Percentiles rank a stretch among this genome's conserved stretches.
phyloP scores from a whole-genome alignment of 2,888 invertebrate species.

The Ectemnius continuus region DNA sequence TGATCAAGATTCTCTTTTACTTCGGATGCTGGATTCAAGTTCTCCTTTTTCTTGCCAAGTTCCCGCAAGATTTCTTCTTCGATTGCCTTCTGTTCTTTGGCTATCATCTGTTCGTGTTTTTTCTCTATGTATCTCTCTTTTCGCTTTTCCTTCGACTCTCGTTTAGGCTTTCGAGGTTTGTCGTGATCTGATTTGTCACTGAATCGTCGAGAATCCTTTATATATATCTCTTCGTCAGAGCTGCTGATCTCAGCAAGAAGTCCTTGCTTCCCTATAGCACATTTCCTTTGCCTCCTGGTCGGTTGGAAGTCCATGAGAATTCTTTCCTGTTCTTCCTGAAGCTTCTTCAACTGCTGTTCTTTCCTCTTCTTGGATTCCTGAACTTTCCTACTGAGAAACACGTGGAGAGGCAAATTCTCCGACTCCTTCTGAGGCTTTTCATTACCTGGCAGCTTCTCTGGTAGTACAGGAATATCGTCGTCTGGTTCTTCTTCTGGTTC shows the following conservation, averaged over 20 bases:
- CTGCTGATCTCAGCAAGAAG: conserved; percentile 84
- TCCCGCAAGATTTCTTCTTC: conserved; percentile 75
- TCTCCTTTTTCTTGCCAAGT: conserved; percentile 69
- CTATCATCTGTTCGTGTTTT: conserved; percentile 75
- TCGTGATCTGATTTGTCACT: conserved; percentile 64
- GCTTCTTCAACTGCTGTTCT: conserved; percentile 68
- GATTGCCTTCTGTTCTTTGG: conserved; percentile 76
- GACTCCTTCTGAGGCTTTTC: conserved; percentile 71
- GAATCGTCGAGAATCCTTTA: conserved; percentile 50
- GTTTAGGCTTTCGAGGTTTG: conserved; percentile 64
- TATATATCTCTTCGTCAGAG: conserved; percentile 71
- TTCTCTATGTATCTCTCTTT: conserved; percentile 75
- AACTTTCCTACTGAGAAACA: conserved; percentile 72
- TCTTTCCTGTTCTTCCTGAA: conserved; percentile 67
- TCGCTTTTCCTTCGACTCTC: conserved; percentile 73
- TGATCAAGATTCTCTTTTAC: not conserved
- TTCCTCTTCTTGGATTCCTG: conserved; percentile 75
- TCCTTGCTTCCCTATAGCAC: conserved; percentile 89
- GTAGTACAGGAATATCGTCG: conserved; percentile 73
- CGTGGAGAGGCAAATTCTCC: conserved; percentile 74
- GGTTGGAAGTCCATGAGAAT: conserved; percentile 71
- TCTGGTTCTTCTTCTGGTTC: conserved; percentile 61
- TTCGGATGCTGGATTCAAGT: conserved; percentile 34
- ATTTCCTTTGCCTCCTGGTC: conserved; percentile 82
- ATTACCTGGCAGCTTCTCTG: conserved; percentile 75